Evolutionary conservation across 2,113 vertebrate species (phyloP).

Genomic region (Perognathus longimembris): DNA sequence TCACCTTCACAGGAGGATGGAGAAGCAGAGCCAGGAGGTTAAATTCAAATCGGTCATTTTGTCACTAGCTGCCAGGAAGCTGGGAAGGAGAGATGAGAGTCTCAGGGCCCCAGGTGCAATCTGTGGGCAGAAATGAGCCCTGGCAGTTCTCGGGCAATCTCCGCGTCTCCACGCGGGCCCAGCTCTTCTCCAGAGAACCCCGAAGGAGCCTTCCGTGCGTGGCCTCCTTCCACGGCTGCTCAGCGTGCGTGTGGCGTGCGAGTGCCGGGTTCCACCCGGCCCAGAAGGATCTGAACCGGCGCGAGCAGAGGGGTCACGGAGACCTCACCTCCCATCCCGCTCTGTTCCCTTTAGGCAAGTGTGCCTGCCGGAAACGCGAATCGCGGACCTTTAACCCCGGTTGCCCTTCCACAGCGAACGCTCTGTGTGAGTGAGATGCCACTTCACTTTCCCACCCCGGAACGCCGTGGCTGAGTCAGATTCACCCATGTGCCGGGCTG

Average conservation of each 20-base stretch:
- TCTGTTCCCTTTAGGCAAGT: not conserved
- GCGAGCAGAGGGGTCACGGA: not conserved
- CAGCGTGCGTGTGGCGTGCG: not conserved
- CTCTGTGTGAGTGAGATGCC: too few relatives aligned
- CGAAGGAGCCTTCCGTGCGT: not conserved
- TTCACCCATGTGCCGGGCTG: not conserved
- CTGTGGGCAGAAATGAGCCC: slow-evolving; percentile 63
- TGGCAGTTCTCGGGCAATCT: slow-evolving; percentile 63
- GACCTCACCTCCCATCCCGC: not conserved
- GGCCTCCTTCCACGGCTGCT: not conserved
- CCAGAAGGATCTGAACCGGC: not conserved
- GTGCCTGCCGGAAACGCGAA: not conserved
- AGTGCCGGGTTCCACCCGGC: not conserved
- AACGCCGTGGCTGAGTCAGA: not conserved
- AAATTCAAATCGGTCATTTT: slow-evolving; percentile 68
- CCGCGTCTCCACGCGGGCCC: not conserved
- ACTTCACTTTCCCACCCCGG: too few relatives aligned
- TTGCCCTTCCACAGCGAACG: not conserved
- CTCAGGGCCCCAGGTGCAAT: slow-evolving; percentile 42
- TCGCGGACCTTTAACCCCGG: not conserved
- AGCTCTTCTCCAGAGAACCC: slow-evolving; percentile 47
- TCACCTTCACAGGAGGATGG: slow-evolving; percentile 62
- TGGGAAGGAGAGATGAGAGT: slow-evolving; percentile 1
- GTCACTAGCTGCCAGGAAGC: slow-evolving; percentile 66
- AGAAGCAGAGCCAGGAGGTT: slow-evolving; percentile 59